Base-by-base conservation (phyloP, 1,140 invertebrate genomes). In the Drosophila nigrodunni region DNA sequence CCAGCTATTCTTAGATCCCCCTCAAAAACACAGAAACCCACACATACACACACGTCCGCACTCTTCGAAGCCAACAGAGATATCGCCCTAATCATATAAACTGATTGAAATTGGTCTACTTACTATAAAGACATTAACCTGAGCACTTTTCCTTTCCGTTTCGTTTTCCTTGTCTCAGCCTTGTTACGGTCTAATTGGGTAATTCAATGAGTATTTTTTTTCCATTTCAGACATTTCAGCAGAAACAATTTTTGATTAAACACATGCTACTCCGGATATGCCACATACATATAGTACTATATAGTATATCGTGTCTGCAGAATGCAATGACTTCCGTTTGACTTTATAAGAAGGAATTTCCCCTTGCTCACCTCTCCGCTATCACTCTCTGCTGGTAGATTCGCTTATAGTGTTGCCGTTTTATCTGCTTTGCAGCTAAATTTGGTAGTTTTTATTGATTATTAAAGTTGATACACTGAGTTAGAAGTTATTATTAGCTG, bases 251-350 rank as follows among this genome's bases (percentile, higher is more conserved):
- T 57, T 57, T 57, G 54, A 57, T 57, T 41, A 55, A 60, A 49
- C 54, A 59, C 43, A 46, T 61, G 58, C 54, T 61, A 47, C 54
- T 57, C 54, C 54, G 54, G 54, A 52, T 54, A 64, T 64, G 47
- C 11, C 49, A 30, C 25, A 30, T 30, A 7, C 7, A 39, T 10
- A 43, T 25, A 64, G 61, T 43, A 30, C 25, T 30, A 30, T 30
- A 30, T 30, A 30, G 25, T 30, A 30, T 30, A 50, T 54, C 49
- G 47, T 43, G 54, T 39, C 44, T 43, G 46, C 39, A 59, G 54
- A 55, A 77, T 79, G 80, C 61, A 79, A 69, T 55, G 60, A 66
- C 41, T 86, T 86, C 82, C 82, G 82, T 43, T 78, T 74, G 60
- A 49, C 34, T 61, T 74, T 74, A 77, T 50, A 68, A 55, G 7